Base-by-base conservation (phyloP, 2,888 invertebrate species). In the Agrypnus murinus region DNA sequence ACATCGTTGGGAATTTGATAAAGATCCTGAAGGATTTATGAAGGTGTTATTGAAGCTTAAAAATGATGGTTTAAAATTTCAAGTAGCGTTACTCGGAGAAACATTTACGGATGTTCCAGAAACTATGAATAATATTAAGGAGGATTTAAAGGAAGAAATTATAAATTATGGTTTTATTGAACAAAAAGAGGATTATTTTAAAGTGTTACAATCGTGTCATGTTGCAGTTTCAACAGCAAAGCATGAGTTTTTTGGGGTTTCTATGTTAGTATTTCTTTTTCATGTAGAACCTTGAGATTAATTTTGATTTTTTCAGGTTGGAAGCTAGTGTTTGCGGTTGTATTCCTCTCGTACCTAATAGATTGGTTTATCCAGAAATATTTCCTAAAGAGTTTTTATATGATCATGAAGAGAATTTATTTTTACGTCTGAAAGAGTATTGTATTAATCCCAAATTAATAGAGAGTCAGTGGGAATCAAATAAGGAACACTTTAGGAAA, bases 1-100 rank as follows among this genome's bases (percentile, higher is more conserved):
- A 0, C 93, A 93, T 84, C 86, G 93, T 78, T 93, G 93, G 92
- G 93, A 93, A 82, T 92, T 92, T 82, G 93, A 93, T 81, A 93
- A 93, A 84, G 90, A 91, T 80, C 93, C 93, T 0, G 89, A 90
- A 48, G 82, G 87, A 12, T 88, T 93, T 77, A 90, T 92, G 69
- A 83, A 87, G 36, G 87, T 88, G 0, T 77, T 91, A 4, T 80
- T 86, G 68, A 84, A 84, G 67, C 80, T 91, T 25, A 85, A 87
- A 59, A 87, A 88, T 48, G 84, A 88, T 9, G 87, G 87, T 17
- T 81, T 86, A 9, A 83, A 87, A 64, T 93, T 93, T 80, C 83
- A 84, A 69, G 83, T 92, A 15, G 89, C 89, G 17, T 86, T 93
- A 46, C 84, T 91, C 15, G 91, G 93, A 2, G 91, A 93, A 83